A percentile compares a stretch with the other conserved stretches of the same genome.
Evolutionary conservation across 1,140 invertebrate species (phyloP).

Genomic region (Thalassaphorura encarpata): DNA sequence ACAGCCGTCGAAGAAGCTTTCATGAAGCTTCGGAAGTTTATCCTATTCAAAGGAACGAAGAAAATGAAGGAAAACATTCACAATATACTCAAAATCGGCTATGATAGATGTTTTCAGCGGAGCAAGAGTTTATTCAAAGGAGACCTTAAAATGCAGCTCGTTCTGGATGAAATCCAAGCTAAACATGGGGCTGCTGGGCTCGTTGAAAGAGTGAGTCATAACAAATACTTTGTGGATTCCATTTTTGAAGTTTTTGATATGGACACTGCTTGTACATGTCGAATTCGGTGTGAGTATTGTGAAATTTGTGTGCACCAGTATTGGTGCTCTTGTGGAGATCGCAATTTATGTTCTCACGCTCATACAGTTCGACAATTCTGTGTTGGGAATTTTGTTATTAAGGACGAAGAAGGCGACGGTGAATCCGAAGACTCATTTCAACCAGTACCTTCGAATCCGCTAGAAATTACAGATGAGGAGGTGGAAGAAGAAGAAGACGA

Average conservation of each 20-base stretch:
- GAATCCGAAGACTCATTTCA: neutral
- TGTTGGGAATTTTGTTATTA: neutral
- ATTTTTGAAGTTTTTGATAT: slow-evolving; percentile 12
- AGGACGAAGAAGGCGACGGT: neutral
- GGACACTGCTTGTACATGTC: slow-evolving; percentile 17
- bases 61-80: slow-evolving; percentile 12
- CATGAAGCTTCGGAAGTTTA: slow-evolving; percentile 25
- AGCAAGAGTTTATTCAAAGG: slow-evolving; percentile 26
- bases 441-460: neutral
- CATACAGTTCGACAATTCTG: slow-evolving; percentile 8
- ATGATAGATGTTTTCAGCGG: slow-evolving; percentile 28
- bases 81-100: slow-evolving; percentile 28
- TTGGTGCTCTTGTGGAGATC: slow-evolving; percentile 13
- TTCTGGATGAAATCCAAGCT: slow-evolving; percentile 5
- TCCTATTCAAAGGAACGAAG: slow-evolving; percentile 28
- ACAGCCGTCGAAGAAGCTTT: slow-evolving; percentile 13
- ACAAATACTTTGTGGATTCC: neutral
- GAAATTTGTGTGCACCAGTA: slow-evolving; percentile 20
- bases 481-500: neutral
- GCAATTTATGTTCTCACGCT: slow-evolving; percentile 22
- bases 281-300: slow-evolving; percentile 14
- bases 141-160: slow-evolving; percentile 17
- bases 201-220: neutral
- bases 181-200: slow-evolving; percentile 8
- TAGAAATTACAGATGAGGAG: neutral